These are phyloP conservation scores for Acanthurus lineatus DNA, from an alignment of 2,797 vertebrate species.

Conservation along the genomic window DNA sequence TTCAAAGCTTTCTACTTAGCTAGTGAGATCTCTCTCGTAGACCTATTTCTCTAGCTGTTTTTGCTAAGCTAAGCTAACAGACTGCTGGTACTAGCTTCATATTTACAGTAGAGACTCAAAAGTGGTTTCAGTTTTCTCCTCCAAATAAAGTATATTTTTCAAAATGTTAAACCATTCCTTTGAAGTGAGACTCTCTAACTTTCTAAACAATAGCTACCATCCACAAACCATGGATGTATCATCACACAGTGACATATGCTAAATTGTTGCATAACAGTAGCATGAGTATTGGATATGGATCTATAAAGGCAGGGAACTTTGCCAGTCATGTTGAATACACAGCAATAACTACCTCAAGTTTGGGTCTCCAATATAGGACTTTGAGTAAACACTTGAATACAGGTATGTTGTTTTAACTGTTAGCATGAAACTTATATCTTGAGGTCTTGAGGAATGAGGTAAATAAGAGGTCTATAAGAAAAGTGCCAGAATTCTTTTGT, in stretches of 20 bases:
- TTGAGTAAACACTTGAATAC: neutral
- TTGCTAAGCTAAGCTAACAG: neutral
- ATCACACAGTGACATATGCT: neutral
- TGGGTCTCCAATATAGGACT: neutral
- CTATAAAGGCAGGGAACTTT: neutral
- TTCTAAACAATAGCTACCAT: neutral
- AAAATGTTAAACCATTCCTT: neutral
- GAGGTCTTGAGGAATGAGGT: neutral
- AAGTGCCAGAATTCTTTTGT: neutral
- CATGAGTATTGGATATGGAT: neutral
- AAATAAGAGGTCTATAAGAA: neutral
- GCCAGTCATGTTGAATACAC: too few relatives aligned
- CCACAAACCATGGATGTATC: neutral
- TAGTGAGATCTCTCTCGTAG: too few relatives aligned
- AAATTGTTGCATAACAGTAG: neutral
- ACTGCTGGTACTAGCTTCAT: neutral
- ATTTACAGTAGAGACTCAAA: neutral
- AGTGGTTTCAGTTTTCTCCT: neutral
- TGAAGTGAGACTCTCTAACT: neutral
- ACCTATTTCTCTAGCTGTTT: neutral
- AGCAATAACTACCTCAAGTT: neutral
- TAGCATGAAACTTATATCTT: too few relatives aligned
- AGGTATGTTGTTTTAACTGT: neutral
- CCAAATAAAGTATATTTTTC: neutral
- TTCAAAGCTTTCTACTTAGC: neutral